Percentiles rank a stretch among this genome's conserved stretches.
Conservation (phyloP, 2,113 vertebrate species). For the Diphyllodes magnificus region DNA sequence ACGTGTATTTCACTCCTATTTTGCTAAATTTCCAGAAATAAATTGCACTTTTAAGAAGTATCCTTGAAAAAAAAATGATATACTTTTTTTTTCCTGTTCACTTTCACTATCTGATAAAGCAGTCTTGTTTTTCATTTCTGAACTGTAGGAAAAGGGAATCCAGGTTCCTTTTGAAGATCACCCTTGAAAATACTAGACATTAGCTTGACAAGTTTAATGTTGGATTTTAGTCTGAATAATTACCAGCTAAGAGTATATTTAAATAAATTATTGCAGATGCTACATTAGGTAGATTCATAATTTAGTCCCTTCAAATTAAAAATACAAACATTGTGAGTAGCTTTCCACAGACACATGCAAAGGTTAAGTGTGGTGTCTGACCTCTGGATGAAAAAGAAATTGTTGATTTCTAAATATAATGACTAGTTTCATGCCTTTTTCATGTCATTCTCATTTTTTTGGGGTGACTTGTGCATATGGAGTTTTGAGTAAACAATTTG, state of each 20-base stretch:
- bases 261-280: not conserved
- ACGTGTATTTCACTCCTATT: not conserved
- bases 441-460: not conserved
- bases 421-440: fast-evolving
- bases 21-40: not conserved
- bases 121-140: not conserved
- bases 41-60: not conserved
- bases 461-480: not conserved
- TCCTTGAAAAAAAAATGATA: not conserved
- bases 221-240: not conserved
- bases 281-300: not conserved
- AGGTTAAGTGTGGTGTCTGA: not conserved
- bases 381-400: not conserved
- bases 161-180: not conserved
- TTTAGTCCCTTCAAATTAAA: not conserved
- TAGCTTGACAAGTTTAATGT: not conserved
- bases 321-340: not conserved
- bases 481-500: not conserved
- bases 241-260: not conserved
- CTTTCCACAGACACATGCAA: not conserved
- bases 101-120: not conserved
- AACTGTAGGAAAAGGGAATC: not conserved
- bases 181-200: not conserved
- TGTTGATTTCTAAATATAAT: not conserved
- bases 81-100: not conserved